These are phyloP conservation scores for Sialis lutaria DNA, from an alignment of 2,888 invertebrate genomes.

Conservation along the genomic window DNA sequence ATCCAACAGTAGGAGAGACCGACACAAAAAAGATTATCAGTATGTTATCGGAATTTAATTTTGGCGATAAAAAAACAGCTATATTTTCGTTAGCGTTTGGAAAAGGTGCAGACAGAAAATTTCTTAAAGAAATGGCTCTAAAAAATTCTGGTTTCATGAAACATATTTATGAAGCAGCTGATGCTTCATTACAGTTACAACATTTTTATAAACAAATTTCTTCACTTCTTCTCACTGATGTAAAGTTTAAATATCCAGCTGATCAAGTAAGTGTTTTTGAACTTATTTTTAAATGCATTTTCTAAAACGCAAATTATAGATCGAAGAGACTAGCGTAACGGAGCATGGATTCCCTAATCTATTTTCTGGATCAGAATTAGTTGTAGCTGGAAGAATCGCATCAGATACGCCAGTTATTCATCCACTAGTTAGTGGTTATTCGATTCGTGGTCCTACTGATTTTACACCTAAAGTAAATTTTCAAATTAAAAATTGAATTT, in stretches of 20 bases:
- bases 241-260: slow-evolving; percentile 42
- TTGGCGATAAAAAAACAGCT: slow-evolving; percentile 27
- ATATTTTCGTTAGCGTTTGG: slow-evolving; percentile 58
- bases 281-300: too few relatives aligned
- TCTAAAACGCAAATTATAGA: slow-evolving; percentile 16
- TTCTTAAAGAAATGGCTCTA: slow-evolving; percentile 44
- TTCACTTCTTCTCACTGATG: slow-evolving; percentile 45
- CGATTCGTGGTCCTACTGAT: slow-evolving; percentile 14
- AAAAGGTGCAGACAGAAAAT: slow-evolving; percentile 43
- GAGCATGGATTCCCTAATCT: slow-evolving; percentile 35
- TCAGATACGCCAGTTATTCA: slow-evolving; percentile 2
- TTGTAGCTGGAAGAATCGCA: slow-evolving; percentile 36
- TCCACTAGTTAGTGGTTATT: slow-evolving; percentile 11
- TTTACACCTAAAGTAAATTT: slow-evolving; percentile 11
- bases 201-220: slow-evolving; percentile 52
- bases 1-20: slow-evolving; percentile 40
- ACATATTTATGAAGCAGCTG: slow-evolving; percentile 54
- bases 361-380: slow-evolving; percentile 44
- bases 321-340: slow-evolving; percentile 28
- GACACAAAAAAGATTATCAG: slow-evolving; percentile 32
- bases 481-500: too few relatives aligned
- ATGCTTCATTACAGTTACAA: slow-evolving; percentile 45
- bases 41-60: slow-evolving; percentile 32
- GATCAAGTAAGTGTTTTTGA: slow-evolving; percentile 24
- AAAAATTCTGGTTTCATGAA: slow-evolving; percentile 49